Evolutionary conservation across 2,888 invertebrate species (phyloP), one percentile per base, ranked within the genome.

Genomic region (Cryptus armator): DNA sequence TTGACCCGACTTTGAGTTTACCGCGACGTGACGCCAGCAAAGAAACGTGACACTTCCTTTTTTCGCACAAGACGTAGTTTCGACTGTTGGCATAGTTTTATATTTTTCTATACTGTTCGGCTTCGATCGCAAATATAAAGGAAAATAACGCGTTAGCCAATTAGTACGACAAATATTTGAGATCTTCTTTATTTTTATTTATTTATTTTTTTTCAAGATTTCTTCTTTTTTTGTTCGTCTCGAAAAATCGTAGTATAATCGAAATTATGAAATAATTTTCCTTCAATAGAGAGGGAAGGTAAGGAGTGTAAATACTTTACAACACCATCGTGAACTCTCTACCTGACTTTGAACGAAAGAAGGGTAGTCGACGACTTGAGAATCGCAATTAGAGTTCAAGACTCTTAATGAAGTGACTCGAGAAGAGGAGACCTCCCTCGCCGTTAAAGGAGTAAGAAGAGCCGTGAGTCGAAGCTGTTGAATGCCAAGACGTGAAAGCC

Each of bases 331-430:
- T 78, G 48, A 84, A 86, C 53, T 82, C 80, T 74, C 59, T 82
- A 77, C 70, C 53, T 29, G 62, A 53, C 84, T 83, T 64, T 78
- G 59, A 78, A 67, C 62, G 56, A 72, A 62, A 46, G 43, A 84
- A 37, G 59, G 77, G 59, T 48, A 77, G 80, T 77, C 77, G 77
- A 80, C 77, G 80, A 78, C 82, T 87, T 59, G 80, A 86, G 86
- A 87, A 87, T 84, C 74, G 86, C 84, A 87, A 87, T 86, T 86
- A 87, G 84, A 85, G 86, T 81, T 87, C 81, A 82, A 87, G 86
- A 72, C 79, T 87, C 84, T 87, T 87, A 82, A 87, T 87, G 87
- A 87, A 87, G 87, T 87, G 82, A 80, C 84, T 72, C 67, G 78
- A 59, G 82, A 79, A 82, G 76, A 79, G 76, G 62, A 67, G 37